These are phyloP conservation scores for Sminthopsis crassicaudata DNA, from an alignment of 2,113 vertebrate genomes.

Conservation along the genomic window DNA sequence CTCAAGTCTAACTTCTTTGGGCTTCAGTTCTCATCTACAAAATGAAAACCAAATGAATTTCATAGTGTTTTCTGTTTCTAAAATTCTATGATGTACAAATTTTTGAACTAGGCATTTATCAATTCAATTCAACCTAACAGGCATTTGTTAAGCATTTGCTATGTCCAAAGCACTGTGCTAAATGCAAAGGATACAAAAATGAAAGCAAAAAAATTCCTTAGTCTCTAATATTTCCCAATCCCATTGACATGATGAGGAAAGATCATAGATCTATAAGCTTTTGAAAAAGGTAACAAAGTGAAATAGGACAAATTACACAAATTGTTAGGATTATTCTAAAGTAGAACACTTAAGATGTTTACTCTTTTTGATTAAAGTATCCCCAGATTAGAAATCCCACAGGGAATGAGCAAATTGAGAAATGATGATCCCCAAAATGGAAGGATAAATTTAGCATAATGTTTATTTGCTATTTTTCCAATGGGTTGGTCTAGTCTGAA, in stretches of 20 bases:
- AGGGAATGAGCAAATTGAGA: not conserved
- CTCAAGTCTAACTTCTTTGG: not conserved
- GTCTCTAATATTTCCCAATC: not conserved
- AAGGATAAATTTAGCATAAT: not conserved
- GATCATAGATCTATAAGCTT: not conserved
- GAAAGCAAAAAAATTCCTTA: no score
- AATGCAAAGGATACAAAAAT: no score
- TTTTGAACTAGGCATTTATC: not conserved
- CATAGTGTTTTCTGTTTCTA: not conserved
- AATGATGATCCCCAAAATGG: not conserved
- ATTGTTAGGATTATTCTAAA: not conserved
- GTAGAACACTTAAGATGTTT: not conserved
- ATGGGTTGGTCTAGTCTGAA: not conserved
- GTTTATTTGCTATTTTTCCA: not conserved
- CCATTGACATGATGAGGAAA: not conserved
- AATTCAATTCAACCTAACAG: not conserved
- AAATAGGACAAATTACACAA: not conserved
- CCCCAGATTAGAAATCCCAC: not conserved
- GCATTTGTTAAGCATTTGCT: not conserved
- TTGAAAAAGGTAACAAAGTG: not conserved
- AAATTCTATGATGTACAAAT: not conserved
- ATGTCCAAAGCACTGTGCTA: no score
- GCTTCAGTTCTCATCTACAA: not conserved
- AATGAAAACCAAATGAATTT: not conserved
- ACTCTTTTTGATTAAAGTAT: not conserved